Percentiles rank a stretch among this genome's conserved stretches.
These are phyloP conservation scores for Percopsis transmontana DNA, from an alignment of 2,113 vertebrate genomes.

Conservation along the genomic window DNA sequence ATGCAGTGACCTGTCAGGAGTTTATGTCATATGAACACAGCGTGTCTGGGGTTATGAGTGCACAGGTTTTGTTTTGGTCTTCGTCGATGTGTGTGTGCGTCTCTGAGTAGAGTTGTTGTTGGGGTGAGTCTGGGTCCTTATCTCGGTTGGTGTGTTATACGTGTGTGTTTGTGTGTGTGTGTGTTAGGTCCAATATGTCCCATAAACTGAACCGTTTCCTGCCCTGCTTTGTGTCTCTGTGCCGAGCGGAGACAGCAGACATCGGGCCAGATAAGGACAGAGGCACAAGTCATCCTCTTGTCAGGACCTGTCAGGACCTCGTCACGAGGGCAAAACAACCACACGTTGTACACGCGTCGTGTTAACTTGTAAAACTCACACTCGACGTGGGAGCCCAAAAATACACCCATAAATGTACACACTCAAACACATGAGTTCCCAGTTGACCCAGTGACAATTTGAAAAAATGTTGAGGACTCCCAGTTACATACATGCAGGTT, in stretches of 20 bases:
- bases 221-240: background rate
- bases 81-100: background rate
- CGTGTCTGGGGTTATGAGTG: background rate
- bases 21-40: background rate
- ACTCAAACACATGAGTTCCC: no score
- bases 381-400: no score
- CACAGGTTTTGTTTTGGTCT: background rate
- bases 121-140: background rate
- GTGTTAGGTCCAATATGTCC: background rate
- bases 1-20: constrained; percentile 20
- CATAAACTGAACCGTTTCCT: background rate
- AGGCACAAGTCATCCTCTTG: no score
- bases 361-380: no score
- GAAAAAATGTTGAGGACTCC: no score
- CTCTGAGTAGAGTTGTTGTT: background rate
- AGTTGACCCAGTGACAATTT: no score
- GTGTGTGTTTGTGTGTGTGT: constrained; percentile 6
- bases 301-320: no score
- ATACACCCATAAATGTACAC: no score
- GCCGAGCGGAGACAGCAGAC: background rate
- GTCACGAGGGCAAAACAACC: no score
- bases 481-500: no score
- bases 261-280: background rate
- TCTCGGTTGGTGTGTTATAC: background rate
- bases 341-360: no score